phyloP scores from a whole-genome alignment of 1,140 invertebrate genomes.

The Camponotus floridanus region DNA sequence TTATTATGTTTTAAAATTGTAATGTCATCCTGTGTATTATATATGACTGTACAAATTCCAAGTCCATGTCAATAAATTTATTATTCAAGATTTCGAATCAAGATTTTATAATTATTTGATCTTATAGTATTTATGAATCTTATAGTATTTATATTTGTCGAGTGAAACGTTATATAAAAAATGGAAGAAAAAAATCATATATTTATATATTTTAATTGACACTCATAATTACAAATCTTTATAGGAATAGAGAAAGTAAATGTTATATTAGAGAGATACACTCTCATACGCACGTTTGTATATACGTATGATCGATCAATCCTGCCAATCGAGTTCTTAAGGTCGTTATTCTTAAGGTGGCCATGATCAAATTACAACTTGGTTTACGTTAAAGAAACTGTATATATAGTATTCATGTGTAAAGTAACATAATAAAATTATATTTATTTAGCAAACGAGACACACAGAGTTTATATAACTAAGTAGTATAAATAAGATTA shows the following conservation, averaged over 20 bases:
- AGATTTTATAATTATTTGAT: background rate
- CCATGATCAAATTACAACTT: background rate
- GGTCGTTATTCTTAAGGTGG: no score
- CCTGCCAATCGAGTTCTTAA: background rate
- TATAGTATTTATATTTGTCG: background rate
- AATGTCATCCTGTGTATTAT: background rate
- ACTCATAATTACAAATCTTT: background rate
- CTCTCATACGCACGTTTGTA: background rate
- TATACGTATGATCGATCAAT: background rate
- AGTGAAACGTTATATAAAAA: background rate
- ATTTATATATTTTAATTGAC: background rate
- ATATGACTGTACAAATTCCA: background rate
- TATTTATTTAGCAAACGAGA: background rate
- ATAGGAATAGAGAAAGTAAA: background rate
- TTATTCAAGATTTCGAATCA: background rate
- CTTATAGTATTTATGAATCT: background rate
- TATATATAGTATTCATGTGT: no score
- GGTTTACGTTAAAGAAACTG: background rate
- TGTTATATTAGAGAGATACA: background rate
- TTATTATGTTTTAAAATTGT: background rate
- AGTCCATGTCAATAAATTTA: background rate
- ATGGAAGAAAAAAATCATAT: background rate
- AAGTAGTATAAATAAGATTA: background rate
- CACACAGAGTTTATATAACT: background rate
- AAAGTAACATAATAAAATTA: no score